phyloP scores from a whole-genome alignment of 1,140 invertebrate genomes.

The Sitobion miscanthi region DNA sequence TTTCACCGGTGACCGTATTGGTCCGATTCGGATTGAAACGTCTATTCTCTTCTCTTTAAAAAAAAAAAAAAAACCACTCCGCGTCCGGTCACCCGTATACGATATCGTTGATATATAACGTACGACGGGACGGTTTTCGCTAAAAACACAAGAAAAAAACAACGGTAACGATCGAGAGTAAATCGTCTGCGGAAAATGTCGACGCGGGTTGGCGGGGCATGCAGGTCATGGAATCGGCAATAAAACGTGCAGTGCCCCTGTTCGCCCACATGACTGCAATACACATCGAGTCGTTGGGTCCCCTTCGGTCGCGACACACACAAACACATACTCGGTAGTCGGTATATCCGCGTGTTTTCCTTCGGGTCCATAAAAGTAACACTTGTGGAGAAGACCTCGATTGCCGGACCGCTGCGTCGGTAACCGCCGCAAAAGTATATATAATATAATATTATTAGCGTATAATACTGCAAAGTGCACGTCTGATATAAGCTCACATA shows the following conservation, averaged over 20 bases:
- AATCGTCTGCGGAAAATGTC: background rate
- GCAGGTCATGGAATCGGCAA: background rate
- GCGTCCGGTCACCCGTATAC: no score
- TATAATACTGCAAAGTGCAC: background rate
- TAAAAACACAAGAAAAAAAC: background rate
- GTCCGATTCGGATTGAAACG: no score
- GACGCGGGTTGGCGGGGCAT: background rate
- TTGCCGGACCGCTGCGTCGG: background rate
- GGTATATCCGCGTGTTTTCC: background rate
- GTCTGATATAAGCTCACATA: background rate
- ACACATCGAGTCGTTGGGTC: background rate
- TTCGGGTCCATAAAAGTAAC: slow-evolving; percentile 25
- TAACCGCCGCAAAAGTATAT: background rate
- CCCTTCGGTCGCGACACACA: background rate
- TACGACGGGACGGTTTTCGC: background rate
- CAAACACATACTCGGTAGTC: background rate
- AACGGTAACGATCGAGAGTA: background rate
- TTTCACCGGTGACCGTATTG: no score
- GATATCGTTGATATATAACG: no score
- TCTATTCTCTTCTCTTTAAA: no score
- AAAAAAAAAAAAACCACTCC: no score
- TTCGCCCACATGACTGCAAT: background rate
- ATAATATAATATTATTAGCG: no score
- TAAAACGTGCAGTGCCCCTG: background rate
- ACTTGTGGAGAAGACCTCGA: slow-evolving; percentile 26